Percentiles rank a stretch among this genome's conserved stretches.
These are phyloP conservation scores for Drosophila bocqueti DNA, from an alignment of 1,140 invertebrate genomes.

Conservation along the genomic window DNA sequence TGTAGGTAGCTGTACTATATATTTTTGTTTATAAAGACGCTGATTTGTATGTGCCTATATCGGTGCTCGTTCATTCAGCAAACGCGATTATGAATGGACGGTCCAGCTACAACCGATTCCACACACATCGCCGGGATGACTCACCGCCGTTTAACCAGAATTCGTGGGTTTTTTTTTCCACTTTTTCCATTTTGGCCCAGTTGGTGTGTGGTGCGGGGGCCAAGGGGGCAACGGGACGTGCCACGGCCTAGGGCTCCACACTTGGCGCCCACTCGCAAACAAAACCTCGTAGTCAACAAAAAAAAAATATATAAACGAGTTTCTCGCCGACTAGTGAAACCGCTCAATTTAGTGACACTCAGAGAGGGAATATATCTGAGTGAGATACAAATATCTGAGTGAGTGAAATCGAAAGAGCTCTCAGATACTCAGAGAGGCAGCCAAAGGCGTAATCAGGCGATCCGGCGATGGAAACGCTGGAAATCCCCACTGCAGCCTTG, in stretches of 20 bases:
- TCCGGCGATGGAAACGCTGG: constrained; percentile 36
- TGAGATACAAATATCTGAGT: constrained; percentile 3
- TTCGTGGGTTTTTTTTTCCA: constrained; percentile 60
- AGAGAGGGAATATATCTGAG: constrained; percentile 5
- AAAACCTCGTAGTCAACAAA: constrained; percentile 29
- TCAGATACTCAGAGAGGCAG: constrained; percentile 10
- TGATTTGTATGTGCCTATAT: constrained; percentile 42
- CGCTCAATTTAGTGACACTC: constrained; percentile 18
- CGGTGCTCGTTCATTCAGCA: constrained; percentile 63
- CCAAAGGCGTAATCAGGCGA: constrained; percentile 48
- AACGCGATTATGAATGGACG: constrained; percentile 72
- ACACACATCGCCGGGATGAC: constrained; percentile 59
- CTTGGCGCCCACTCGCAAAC: constrained; percentile 54
- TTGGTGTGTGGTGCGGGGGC: constrained; percentile 22
- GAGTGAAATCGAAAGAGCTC: constrained; percentile 20
- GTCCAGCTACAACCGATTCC: constrained; percentile 53
- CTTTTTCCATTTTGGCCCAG: constrained; percentile 65
- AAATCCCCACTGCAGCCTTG: constrained; percentile 46
- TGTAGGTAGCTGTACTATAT: constrained; percentile 32
- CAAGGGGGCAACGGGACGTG: constrained; percentile 28
- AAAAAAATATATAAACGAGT: constrained; percentile 14
- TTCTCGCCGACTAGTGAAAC: constrained; percentile 29
- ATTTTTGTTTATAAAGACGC: constrained; percentile 44
- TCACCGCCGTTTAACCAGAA: constrained; percentile 75
- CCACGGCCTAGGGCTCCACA: constrained; percentile 54